Percentiles rank a stretch among this genome's conserved stretches.
These are phyloP conservation scores for Fundulus diaphanus DNA, from an alignment of 2,797 vertebrate species.

Conservation along the genomic window DNA sequence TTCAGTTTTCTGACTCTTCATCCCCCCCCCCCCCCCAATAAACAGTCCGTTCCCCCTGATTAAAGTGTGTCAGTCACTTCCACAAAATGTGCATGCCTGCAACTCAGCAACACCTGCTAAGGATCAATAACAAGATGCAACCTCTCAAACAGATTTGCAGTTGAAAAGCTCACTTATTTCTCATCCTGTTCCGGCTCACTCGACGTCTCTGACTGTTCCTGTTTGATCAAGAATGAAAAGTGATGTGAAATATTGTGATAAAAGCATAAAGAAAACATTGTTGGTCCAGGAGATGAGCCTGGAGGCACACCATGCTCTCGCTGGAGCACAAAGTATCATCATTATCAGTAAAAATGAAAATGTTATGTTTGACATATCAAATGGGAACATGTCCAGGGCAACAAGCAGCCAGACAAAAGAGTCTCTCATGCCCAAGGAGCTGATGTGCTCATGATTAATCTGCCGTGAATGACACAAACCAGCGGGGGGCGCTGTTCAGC, in stretches of 20 bases:
- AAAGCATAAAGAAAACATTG: slow-evolving; percentile 23
- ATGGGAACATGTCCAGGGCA: slow-evolving; percentile 32
- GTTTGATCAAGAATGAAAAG: slow-evolving; percentile 10
- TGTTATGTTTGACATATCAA: slow-evolving; percentile 50
- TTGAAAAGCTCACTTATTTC: background rate
- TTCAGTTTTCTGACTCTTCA: background rate
- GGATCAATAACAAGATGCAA: slow-evolving; percentile 3
- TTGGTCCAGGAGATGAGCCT: slow-evolving; percentile 44
- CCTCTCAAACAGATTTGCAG: slow-evolving; percentile 2
- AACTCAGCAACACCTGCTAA: slow-evolving; percentile 10
- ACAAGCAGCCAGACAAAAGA: slow-evolving; percentile 31
- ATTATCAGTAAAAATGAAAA: slow-evolving; percentile 35
- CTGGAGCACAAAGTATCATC: slow-evolving; percentile 15
- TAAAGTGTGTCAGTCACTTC: no score
- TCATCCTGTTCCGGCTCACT: slow-evolving; percentile 4
- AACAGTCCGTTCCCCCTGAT: no score
- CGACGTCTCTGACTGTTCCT: background rate
- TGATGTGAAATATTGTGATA: slow-evolving; percentile 26
- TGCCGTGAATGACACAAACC: slow-evolving; percentile 53
- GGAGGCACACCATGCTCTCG: slow-evolving; percentile 40
- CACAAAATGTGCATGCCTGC: slow-evolving; percentile 3
- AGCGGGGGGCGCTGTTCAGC: slow-evolving; percentile 74
- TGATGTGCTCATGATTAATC: slow-evolving; percentile 35
- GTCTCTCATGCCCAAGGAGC: slow-evolving; percentile 26
- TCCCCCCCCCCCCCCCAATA: no score